Percentiles rank a stretch among this genome's conserved stretches.
These are phyloP conservation scores for Operophtera brumata DNA, from an alignment of 2,888 invertebrate species.

Conservation along the genomic window DNA sequence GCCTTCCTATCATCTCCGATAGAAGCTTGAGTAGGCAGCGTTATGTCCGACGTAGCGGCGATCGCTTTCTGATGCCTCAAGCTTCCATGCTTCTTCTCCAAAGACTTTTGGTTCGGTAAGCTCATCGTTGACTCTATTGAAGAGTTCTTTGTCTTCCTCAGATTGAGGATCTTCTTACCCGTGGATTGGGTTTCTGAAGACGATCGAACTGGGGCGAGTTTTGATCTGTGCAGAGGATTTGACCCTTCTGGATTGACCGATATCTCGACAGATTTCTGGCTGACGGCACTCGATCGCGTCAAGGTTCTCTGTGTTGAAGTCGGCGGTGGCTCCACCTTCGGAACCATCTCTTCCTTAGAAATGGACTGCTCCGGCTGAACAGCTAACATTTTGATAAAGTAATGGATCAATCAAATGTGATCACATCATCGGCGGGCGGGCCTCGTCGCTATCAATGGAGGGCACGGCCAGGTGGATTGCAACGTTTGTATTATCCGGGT, in stretches of 20 bases:
- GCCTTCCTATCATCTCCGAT: conserved; percentile 84
- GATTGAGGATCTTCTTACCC: conserved; percentile 68
- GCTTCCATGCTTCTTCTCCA: conserved; percentile 78
- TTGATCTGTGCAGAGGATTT: conserved; percentile 71
- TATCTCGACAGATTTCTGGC: conserved; percentile 82
- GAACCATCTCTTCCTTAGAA: conserved; percentile 60
- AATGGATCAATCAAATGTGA: conserved; percentile 24
- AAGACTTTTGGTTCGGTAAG: conserved; percentile 75
- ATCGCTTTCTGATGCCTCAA: conserved; percentile 82
- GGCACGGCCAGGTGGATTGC: conserved; percentile 71
- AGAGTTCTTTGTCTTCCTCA: conserved; percentile 75
- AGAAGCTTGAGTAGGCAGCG: conserved; percentile 71
- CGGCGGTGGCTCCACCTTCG: conserved; percentile 55
- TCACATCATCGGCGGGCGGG: conserved; percentile 76
- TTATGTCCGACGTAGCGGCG: conserved; percentile 81
- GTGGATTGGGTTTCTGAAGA: conserved; percentile 73
- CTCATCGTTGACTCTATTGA: conserved; percentile 79
- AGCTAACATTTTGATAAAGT: conserved; percentile 63
- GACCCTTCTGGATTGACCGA: conserved; percentile 74
- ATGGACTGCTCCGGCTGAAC: conserved; percentile 69
- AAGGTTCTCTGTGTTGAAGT: conserved; percentile 74
- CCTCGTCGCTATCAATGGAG: conserved; percentile 67
- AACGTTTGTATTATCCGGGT: conserved; percentile 60
- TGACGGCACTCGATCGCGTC: conserved; percentile 82
- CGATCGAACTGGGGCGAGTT: conserved; percentile 70